Base-by-base conservation (phyloP, 1,140 invertebrate species). In the Drosophila malerkotliana region DNA sequence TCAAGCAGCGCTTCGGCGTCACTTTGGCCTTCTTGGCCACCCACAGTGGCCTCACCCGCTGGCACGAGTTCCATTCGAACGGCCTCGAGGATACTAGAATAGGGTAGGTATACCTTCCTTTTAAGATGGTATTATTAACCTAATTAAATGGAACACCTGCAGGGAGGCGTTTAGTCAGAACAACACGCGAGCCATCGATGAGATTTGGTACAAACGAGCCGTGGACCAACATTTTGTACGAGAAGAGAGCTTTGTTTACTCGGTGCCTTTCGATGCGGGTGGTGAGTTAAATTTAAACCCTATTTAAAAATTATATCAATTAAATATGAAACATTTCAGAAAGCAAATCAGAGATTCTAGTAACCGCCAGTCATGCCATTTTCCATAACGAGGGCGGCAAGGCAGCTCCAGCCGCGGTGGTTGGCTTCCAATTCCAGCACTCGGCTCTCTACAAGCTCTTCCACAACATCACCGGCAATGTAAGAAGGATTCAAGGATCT, bases 171-270 rank as follows among this genome's bases (percentile, higher is more conserved):
- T 94, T 60, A 93, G 93, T 32, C 92, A 93, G 63, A 92, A 94
- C 45, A 94, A 96, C 91, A 96, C 95, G 5, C 93, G 94, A 53
- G 96, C 98, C 1, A 98, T 97, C 44, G 97, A 99, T 90, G 97
- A 98, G 91, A 94, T 97, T 6, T 99, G 97, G 96, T 99, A 99
- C 91, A 95, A 95, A 72, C 93, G 98, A 49, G 98, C 98, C 1
- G 97, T 99, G 0, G 97, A 98, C 75, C 96, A 98, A 72, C 95
- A 97, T 92, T 95, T 95, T 81, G 92, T 96, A 26, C 94, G 97
- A 53, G 94, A 95, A 0, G 94, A 96, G 2, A 97, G 96, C 74
- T 98, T 97, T 90, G 96, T 98, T 0, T 98, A 97, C 90, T 96
- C 96, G 1, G 95, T 97, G 26, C 96, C 96, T n/a, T 95, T 96